Percentiles rank a stretch among this genome's conserved stretches.
These are phyloP conservation scores for Poecile atricapillus DNA, from an alignment of 2,113 vertebrate species.

Conservation along the genomic window DNA sequence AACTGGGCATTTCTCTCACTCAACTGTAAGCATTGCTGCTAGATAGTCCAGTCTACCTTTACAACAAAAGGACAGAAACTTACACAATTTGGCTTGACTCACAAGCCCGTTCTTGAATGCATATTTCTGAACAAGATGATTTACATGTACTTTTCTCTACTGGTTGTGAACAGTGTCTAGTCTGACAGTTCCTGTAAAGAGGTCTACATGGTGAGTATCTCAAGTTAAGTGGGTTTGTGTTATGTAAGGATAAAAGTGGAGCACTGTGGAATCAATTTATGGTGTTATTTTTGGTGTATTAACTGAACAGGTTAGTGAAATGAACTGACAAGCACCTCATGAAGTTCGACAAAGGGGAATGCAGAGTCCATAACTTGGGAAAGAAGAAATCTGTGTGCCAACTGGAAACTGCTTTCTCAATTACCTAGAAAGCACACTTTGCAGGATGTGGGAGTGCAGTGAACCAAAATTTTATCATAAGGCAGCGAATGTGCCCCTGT, in stretches of 20 bases:
- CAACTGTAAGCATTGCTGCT: background rate
- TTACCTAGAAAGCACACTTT: background rate
- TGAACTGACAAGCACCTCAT: background rate
- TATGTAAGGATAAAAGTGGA: background rate
- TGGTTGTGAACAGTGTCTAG: background rate
- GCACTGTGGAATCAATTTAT: background rate
- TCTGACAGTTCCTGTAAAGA: background rate
- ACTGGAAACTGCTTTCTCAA: background rate
- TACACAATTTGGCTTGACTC: background rate
- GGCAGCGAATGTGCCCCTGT: background rate
- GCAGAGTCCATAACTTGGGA: background rate
- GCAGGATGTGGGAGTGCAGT: background rate
- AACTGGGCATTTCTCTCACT: background rate
- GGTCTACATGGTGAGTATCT: rapidly evolving
- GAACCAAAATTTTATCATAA: background rate
- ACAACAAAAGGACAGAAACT: background rate
- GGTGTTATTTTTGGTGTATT: background rate
- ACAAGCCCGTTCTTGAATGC: background rate
- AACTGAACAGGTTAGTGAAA: background rate
- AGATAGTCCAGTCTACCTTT: background rate
- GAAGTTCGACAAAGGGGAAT: background rate
- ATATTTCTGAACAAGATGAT: background rate
- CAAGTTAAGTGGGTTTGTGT: background rate
- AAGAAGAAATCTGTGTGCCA: background rate
- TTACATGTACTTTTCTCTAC: background rate